These are phyloP conservation scores for Urocynchramus pylzowi DNA, from an alignment of 2,113 vertebrate species.

Conservation along the genomic window DNA sequence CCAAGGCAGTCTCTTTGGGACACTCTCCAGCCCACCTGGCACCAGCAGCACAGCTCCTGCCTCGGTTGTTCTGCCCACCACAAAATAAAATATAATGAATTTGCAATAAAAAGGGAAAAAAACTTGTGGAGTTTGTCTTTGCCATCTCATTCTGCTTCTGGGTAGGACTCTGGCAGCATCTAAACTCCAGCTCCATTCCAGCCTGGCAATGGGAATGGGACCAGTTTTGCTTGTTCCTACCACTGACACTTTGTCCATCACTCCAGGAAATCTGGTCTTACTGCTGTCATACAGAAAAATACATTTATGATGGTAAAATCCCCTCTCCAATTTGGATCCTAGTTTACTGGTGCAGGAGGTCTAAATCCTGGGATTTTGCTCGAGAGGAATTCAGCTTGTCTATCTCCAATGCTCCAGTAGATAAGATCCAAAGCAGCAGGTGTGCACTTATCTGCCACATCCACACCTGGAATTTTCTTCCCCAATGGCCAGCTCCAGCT, in stretches of 20 bases:
- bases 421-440: not conserved
- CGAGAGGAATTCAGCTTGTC: not conserved
- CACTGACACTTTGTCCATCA: not conserved
- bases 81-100: not conserved
- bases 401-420: not conserved
- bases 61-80: not conserved
- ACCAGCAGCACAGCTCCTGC: not conserved
- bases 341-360: not conserved
- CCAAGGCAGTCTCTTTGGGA: not conserved
- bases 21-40: not conserved
- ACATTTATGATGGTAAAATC: not conserved
- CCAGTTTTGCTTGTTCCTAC: not conserved
- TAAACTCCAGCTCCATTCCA: not conserved
- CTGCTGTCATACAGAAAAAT: not conserved
- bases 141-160: not conserved
- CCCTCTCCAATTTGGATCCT: not conserved
- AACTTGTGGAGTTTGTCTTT: not conserved
- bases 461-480: not conserved
- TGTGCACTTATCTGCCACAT: not conserved
- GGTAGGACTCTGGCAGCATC: not conserved
- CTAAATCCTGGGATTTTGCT: not conserved
- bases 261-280: not conserved
- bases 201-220: not conserved
- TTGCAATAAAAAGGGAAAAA: not conserved
- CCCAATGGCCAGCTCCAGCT: not conserved